Evolutionary conservation across 1,140 invertebrate genomes (phyloP), one percentile per base, ranked within the genome.

Genomic region (Bombyx mandarina): DNA sequence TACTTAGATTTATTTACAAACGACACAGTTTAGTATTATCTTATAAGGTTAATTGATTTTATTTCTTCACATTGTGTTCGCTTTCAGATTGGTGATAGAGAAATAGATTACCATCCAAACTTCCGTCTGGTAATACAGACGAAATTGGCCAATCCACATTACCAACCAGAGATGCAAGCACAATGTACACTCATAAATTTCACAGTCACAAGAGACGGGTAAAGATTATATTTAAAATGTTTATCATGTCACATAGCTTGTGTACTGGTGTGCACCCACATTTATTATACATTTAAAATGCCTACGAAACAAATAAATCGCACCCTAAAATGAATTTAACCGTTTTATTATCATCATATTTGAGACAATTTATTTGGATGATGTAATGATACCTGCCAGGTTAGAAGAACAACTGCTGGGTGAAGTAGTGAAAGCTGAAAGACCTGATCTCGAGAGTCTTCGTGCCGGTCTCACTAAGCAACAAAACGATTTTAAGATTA

Each of bases 151-250:
- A 98, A 98, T 88, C 97, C 97, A 6, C 97, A 98, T 84, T 99
- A 98, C 75, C 97, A 97, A 76, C 97, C 97, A 0, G 97, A 99
- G 88, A 96, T 98, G 91, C 97, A 99, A 84, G 97, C 97, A 0
- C 97, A 98, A 85, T 96, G 95, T 12, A 98, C 97, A 3, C 88
- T 98, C 4, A 98, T 98, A 54, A 98, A 98, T 80, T 98, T 98
- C 74, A 98, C 97, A 43, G 97, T 99, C 0, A 99, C 97, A 0
- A 91, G 92, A 66, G 82, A 85, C 55, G 82, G 82, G 82, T 84
- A 58, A 71, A 64, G 56, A 53, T 48, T 52, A 12, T 4, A 45
- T 18, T 22, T 1, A 7, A 44, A 46, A 42, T 49, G 2, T 35
- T 3, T 35, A 35, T 5, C 26, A 35, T 35, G 2, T 35, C 26